Evolutionary conservation across 2,888 invertebrate species (phyloP), one percentile per base, ranked within the genome.

Genomic region (Euzetes globulus): DNA sequence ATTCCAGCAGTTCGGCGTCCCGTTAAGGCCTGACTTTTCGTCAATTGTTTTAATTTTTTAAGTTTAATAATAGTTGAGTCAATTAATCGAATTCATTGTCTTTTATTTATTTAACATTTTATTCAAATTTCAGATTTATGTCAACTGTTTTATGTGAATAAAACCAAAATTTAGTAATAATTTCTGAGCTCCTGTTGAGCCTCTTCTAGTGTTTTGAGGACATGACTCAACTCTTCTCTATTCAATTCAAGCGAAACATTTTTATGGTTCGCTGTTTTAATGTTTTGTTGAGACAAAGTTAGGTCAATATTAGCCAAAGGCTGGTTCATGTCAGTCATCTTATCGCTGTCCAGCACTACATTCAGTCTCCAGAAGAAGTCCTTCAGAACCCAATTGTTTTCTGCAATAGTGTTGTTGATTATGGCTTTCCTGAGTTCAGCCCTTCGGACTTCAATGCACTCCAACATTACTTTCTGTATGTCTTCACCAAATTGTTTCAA

Each of bases 291-390:
- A 19, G 73, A 76, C n/a, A 77, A 72, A 25, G 78, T 77, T 50
- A 82, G 76, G 75, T 81, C 80, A 19, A 82, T 76, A 71, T 80
- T 78, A 13, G 81, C 75, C 6, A 82, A 75, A 5, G 81, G 80
- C 71, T 81, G 79, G 33, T 81, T 80, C 0, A 82, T 76, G 15
- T 79, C 77, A 13, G 81, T 78, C 72, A 82, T 77, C 74, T 81
- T 81, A 75, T 82, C 82, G 79, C 81, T 81, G 6, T 81, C 81
- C 79, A 82, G 78, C 15, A 80, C 79, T 74, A 82, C 81, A 79
- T 82, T 81, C 15, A 82, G 75, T 75, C 81, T 80, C 82, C 82
- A 82, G 76, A 82, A 82, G 79, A 82, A 82, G 77, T 82, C 81
- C 27, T 76, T 75, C 19, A 82, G 76, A 2, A 79, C 77, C 60